Conservation (phyloP, 2,113 vertebrate species). For the Myiagra hebetior region DNA sequence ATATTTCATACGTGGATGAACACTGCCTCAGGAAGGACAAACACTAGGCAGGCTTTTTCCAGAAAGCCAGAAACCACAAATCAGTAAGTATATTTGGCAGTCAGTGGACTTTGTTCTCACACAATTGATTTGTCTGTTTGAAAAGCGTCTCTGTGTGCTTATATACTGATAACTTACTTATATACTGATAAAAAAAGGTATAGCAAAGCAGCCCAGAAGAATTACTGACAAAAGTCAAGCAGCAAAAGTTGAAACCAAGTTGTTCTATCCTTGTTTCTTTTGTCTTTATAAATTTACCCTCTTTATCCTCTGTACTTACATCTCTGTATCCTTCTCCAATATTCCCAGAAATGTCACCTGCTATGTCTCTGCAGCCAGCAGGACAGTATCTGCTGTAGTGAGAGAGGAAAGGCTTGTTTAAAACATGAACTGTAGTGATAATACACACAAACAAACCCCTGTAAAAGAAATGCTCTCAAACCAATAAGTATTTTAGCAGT, state of each 20-base stretch:
- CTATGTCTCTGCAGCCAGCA: slow-evolving; percentile 82
- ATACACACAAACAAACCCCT: not conserved
- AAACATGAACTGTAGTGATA: not conserved
- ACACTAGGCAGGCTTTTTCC: not conserved
- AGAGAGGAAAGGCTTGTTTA: not conserved
- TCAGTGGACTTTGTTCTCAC: slow-evolving; percentile 32
- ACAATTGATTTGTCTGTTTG: slow-evolving; percentile 10
- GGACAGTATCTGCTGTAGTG: slow-evolving; percentile 84
- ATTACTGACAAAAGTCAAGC: not conserved
- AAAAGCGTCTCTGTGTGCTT: not conserved
- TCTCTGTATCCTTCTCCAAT: slow-evolving; percentile 83
- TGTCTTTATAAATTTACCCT: not conserved
- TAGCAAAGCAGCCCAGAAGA: not conserved
- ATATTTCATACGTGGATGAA: not conserved
- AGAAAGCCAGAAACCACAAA: not conserved
- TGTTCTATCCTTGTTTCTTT: not conserved
- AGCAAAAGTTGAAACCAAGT: not conserved
- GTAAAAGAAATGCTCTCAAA: not conserved
- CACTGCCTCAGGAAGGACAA: not conserved
- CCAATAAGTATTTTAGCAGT: not conserved
- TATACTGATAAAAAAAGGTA: not conserved
- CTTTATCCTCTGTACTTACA: slow-evolving; percentile 72
- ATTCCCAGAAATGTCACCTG: slow-evolving; percentile 83
- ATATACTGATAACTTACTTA: not conserved
- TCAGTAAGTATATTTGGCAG: not conserved